Evolutionary conservation across 2,888 invertebrate genomes (phyloP), one percentile per base, ranked within the genome.

Genomic region (Pharmacophagus antenor): DNA sequence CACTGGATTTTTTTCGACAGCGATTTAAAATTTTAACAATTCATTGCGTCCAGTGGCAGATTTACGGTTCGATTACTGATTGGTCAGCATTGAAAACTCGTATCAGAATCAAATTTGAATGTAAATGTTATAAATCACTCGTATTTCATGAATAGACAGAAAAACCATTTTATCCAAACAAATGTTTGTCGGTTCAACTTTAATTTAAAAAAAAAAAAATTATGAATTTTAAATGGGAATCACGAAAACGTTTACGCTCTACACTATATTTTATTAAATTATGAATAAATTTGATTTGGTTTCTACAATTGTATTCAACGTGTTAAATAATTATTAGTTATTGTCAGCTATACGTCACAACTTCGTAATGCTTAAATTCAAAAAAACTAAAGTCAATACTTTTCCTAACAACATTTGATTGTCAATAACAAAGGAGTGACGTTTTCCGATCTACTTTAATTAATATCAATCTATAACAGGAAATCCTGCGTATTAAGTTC

Each of bases 391-490:
- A n/a, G n/a, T n/a, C n/a, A n/a, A n/a, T n/a, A 65, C 77, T 74
- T 74, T 81, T 82, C 70, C 73, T 82, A 80, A 77, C 66, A 71
- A 73, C 0, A 37, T 15, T 3, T 8, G 81, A 84, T 84, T 85
- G 85, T 80, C 82, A 82, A 79, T 83, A 78, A 73, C 69, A 70
- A 70, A 68, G 69, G 63, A 73, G 74, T 75, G 69, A 62, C 64
- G 63, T 73, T 81, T 81, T 80, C 78, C 77, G 78, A 80, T 72
- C 72, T 79, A 80, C 77, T 73, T 77, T 67, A 68, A 69, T 62
- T 69, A 67, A 77, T 79, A 78, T 68, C 73, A 76, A 73, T 74
- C 72, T 71, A 74, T 78, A 77, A 80, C 84, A 80, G 80, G 79
- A 80, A 82, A 83, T 79, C 79, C 76, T 76, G 70, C 63, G 70